Conservation (phyloP, 2,797 vertebrate species). For the Tarsius wallacei region DNA sequence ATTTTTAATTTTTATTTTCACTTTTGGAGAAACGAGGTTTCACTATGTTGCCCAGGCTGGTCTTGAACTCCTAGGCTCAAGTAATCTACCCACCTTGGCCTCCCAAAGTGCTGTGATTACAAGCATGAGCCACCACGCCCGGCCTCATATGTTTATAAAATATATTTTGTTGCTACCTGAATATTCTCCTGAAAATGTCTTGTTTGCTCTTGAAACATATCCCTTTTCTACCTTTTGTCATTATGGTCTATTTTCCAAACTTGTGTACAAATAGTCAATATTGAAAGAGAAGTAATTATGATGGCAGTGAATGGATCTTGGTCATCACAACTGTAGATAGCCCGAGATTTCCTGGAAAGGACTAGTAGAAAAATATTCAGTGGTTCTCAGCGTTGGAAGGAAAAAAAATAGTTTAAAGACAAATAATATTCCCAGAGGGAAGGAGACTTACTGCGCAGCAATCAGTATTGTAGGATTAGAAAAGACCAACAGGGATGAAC, state of each 20-base stretch:
- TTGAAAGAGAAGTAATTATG: background rate
- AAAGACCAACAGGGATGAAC: conserved; percentile 55
- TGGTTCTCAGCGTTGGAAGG: conserved; percentile 34
- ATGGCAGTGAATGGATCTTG: background rate
- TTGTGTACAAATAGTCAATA: background rate
- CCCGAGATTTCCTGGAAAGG: conserved; percentile 42
- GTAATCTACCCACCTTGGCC: too few relatives aligned
- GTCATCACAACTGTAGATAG: background rate
- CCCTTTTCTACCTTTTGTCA: background rate
- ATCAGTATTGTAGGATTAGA: conserved; percentile 37
- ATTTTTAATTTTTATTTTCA: too few relatives aligned
- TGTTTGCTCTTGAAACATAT: background rate
- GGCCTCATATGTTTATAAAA: background rate
- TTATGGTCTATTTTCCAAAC: conserved; percentile 4
- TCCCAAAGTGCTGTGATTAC: too few relatives aligned
- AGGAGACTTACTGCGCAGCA: conserved; percentile 6
- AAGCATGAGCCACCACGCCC: too few relatives aligned
- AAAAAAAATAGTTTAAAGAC: conserved; percentile 63
- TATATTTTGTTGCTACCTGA: background rate
- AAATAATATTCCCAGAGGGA: conserved; percentile 10
- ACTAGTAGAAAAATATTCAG: conserved; percentile 5
- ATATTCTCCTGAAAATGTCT: conserved; percentile 46
- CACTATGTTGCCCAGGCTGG: too few relatives aligned
- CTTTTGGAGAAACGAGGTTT: too few relatives aligned
- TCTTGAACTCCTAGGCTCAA: too few relatives aligned